Evolutionary conservation across 2,113 vertebrate species (phyloP), one percentile per base, ranked within the genome.

Genomic region (Corythoichthys intestinalis): DNA sequence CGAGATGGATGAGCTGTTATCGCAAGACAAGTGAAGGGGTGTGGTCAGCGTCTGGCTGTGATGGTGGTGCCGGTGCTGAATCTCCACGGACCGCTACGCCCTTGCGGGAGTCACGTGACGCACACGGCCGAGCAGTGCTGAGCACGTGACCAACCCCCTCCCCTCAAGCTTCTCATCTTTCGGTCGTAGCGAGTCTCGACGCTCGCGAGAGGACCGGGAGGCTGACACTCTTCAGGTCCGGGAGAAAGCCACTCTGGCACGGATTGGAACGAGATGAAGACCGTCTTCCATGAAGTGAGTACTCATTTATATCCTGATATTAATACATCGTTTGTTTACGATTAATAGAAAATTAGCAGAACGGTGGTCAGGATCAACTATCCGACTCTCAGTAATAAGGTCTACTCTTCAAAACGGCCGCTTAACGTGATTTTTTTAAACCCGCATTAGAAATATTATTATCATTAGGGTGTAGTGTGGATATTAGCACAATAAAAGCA

Each of bases 221-320:
- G 72, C 77, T 77, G 78, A 34, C 15, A 4, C 78, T 74, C 77
- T 54, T 48, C 49, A 17, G 67, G 66, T 68, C 75, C 71, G 71
- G 59, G 68, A 61, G 67, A 73, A 58, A 64, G 49, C 69, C 75
- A 71, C 67, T 44, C 70, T 80, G 70, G 67, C 67, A 56, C 83
- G 62, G 83, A 79, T 84, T 76, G 81, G 74, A 72, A 82, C 77
- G 84, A 74, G 85, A 89, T 84, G 87, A 82, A 83, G 73, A 77
- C 35, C 81, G 75, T 79, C 89, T 85, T 74, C 72, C 65, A 53
- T 53, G 76, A 10, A 73, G 89, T 91, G 83, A 91, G 90, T 90
- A 17, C 6, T 44, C 11, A 12, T 10, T 9, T 12, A 44, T 20
- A 12, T 62, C 8, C 37, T 61, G 20, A 3, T 72, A 59, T 46